Evolutionary conservation across 1,140 invertebrate genomes (phyloP), one percentile per base, ranked within the genome.

Genomic region (Choristoneura fumiferana): DNA sequence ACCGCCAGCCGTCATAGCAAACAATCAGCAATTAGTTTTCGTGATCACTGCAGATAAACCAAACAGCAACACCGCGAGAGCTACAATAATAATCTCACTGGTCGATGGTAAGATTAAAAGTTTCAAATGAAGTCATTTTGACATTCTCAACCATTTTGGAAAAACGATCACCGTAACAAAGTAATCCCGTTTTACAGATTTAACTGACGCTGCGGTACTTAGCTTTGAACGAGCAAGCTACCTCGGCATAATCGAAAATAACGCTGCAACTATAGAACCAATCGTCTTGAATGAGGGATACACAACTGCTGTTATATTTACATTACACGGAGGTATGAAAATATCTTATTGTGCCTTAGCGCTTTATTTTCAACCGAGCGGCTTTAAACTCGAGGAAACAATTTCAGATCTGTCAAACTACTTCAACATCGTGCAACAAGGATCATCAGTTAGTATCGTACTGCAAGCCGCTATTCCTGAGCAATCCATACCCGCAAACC

Each of bases 81-180:
- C 69, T 1, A 62, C 66, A 9, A 58, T 74, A 10, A 14, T 74
- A 2, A 69, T 73, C 22, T 54, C 43, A 6, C 15, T 73, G 2
- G 12, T 13, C 4, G 34, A 68, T 0, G 65, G 69, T 71, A 65
- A 43, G 18, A n/a, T n/a, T n/a, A n/a, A n/a, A n/a, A n/a, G n/a
- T n/a, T n/a, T n/a, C n/a, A n/a, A n/a, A n/a, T n/a, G n/a, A n/a
- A n/a, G n/a, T n/a, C n/a, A n/a, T n/a, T n/a, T n/a, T n/a, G n/a
- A n/a, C n/a, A n/a, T n/a, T n/a, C n/a, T n/a, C n/a, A n/a, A n/a
- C n/a, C n/a, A n/a, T n/a, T n/a, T n/a, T n/a, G n/a, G n/a, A n/a
- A n/a, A n/a, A n/a, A n/a, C n/a, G n/a, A n/a, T n/a, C n/a, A n/a
- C n/a, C n/a, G n/a, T n/a, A n/a, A n/a, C n/a, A n/a, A n/a, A n/a